Conservation (phyloP, 2,113 vertebrate species). For the Triplophysa dalaica region DNA sequence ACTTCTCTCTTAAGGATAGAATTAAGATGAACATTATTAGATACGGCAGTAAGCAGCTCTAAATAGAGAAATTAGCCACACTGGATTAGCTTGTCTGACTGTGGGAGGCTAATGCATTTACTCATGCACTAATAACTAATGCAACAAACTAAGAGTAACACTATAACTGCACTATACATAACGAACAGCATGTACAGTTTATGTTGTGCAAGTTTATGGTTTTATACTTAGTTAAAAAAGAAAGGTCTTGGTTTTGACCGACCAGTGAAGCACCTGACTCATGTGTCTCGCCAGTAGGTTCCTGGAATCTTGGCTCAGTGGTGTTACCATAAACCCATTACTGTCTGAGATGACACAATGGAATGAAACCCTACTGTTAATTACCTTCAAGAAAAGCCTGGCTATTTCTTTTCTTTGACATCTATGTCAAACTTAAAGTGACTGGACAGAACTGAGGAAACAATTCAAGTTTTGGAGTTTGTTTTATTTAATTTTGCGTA, state of each 20-base stretch:
- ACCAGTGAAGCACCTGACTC: neutral
- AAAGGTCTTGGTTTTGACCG: constrained; percentile 1
- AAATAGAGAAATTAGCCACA: constrained; percentile 28
- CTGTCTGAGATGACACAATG: neutral
- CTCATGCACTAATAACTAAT: too few relatives aligned
- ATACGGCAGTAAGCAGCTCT: constrained; percentile 50
- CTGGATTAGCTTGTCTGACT: constrained; percentile 33
- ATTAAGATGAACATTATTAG: constrained; percentile 48
- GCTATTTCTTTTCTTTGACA: neutral
- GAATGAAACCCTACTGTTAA: neutral
- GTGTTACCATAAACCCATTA: constrained; percentile 34
- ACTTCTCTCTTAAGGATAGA: constrained; percentile 41
- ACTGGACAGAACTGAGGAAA: neutral
- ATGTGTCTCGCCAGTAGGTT: neutral
- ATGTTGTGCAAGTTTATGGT: too few relatives aligned
- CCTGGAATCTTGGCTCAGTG: constrained; percentile 12
- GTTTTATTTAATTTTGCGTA: constrained; percentile 63
- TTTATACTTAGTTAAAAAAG: neutral
- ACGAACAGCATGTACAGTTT: too few relatives aligned
- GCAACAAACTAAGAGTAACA: too few relatives aligned
- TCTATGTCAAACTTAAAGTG: neutral
- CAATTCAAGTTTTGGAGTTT: neutral
- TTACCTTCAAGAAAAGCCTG: neutral
- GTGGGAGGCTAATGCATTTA: constrained; percentile 7
- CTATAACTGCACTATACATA: too few relatives aligned